Evolutionary conservation across 1,140 invertebrate species (phyloP), one percentile per base, ranked within the genome.

Genomic region (Diorhabda elongata): DNA sequence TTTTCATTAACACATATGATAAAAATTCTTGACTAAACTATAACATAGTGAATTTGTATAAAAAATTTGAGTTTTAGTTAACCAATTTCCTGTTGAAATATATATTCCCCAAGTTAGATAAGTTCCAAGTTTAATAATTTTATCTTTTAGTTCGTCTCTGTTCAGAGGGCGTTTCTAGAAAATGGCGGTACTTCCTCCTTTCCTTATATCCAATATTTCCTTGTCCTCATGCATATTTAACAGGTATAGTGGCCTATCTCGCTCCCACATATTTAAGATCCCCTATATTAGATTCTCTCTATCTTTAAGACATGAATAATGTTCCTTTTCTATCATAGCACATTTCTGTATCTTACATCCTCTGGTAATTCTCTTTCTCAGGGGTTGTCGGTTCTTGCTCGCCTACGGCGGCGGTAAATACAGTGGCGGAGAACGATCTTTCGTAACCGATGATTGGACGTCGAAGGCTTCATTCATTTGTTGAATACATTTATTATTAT

Each of bases 181-280:
- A 76, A 76, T 75, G 74, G 73, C 75, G 71, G 75, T 72, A 75
- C 73, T 76, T 76, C 75, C 73, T 73, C 71, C 70, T 75, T 74
- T 73, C 71, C 70, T 75, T 74, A 74, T 73, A 74, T 73, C 73
- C 70, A 71, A 72, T 72, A 75, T 76, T 76, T 76, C 75, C 71
- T 75, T 75, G 75, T 74, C 57, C 75, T 76, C 73, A 73, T 75
- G 61, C 73, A 76, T 76, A 76, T 76, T 76, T 76, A 75, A 75
- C 74, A 75, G 74, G 74, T 75, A 68, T 67, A 41, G 42, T 42
- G n/a, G n/a, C 58, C 57, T 58, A 41, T 66, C 69, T 63, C 62
- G 6, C 63, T 70, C 45, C 26, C n/a, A 41, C 6, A 2, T 44
- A 42, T n/a, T 3, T 2, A 47, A 11, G 41, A 47, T 5, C 26